Evolutionary conservation across 1,140 invertebrate species (phyloP).

Genomic region (Bombus sylvicola): DNA sequence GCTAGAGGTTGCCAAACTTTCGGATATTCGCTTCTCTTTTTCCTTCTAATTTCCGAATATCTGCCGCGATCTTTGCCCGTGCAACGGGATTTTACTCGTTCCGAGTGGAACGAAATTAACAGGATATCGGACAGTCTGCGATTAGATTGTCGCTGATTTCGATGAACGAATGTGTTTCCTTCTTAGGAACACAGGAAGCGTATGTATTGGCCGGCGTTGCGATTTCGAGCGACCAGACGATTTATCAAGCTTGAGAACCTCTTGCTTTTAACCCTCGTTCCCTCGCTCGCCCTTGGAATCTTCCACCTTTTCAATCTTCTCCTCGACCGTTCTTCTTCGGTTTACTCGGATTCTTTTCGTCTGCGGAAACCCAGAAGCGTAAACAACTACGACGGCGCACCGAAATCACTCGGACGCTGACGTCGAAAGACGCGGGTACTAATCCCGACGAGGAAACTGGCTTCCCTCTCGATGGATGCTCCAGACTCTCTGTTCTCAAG

Average conservation of each 20-base stretch:
- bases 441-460: constrained; percentile 10
- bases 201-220: not conserved
- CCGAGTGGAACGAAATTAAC: not conserved
- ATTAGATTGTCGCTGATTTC: not conserved
- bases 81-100: too few species aligned
- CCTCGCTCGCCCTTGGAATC: not conserved
- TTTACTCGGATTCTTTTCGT: not conserved
- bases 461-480: not conserved
- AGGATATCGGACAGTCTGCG: too few species aligned
- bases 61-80: too few species aligned
- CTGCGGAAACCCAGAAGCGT: not conserved
- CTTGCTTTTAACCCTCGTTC: not conserved
- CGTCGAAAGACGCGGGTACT: not conserved
- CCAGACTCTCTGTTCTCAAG: not conserved
- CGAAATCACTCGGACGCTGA: constrained; percentile 12
- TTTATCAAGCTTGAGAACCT: not conserved
- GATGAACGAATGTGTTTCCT: accelerated
- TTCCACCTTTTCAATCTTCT: constrained; percentile 21
- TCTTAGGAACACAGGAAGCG: not conserved
- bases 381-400: constrained; percentile 2
- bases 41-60: not conserved
- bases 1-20: constrained; percentile 9
- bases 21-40: not conserved
- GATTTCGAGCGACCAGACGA: not conserved
- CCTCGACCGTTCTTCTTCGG: not conserved